Evolutionary conservation across 2,888 invertebrate species (phyloP).

Genomic region (Biston stratarius): DNA sequence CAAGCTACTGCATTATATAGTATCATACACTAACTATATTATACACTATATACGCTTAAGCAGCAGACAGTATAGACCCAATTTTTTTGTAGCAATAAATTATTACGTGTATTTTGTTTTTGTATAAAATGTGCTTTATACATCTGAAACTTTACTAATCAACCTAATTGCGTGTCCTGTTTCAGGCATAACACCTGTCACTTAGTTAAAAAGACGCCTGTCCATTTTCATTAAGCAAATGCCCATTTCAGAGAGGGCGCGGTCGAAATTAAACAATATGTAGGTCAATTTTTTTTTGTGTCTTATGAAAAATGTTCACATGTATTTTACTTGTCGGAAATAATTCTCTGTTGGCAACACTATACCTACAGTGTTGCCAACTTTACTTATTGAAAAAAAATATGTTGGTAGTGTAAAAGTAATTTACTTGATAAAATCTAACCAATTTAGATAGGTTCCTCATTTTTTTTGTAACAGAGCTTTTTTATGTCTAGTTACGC

Average conservation of each 20-base stretch:
- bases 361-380: too few relatives aligned
- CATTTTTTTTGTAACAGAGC: too few relatives aligned
- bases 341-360: too few relatives aligned
- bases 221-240: conserved; percentile 76
- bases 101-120: not conserved
- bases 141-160: conserved; percentile 54
- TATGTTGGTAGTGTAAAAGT: too few relatives aligned
- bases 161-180: conserved; percentile 62
- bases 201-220: conserved; percentile 61
- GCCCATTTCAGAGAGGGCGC: conserved; percentile 54
- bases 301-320: conserved; percentile 59
- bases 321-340: conserved; percentile 33
- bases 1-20: not conserved
- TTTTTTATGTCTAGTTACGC: too few relatives aligned
- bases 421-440: too few relatives aligned
- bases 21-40: too few relatives aligned
- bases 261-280: conserved; percentile 58
- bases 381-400: too few relatives aligned
- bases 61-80: too few relatives aligned
- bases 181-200: conserved; percentile 60
- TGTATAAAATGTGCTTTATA: conserved; percentile 10
- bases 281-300: conserved; percentile 67
- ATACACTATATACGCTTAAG: too few relatives aligned
- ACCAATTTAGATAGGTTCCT: too few relatives aligned
- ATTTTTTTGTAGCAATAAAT: too few relatives aligned